A percentile compares a stretch with the other conserved stretches of the same genome.
Evolutionary conservation across 92 coral and sea anemone species (phyloP).

Genomic region (Desmophyllum pertusum): DNA sequence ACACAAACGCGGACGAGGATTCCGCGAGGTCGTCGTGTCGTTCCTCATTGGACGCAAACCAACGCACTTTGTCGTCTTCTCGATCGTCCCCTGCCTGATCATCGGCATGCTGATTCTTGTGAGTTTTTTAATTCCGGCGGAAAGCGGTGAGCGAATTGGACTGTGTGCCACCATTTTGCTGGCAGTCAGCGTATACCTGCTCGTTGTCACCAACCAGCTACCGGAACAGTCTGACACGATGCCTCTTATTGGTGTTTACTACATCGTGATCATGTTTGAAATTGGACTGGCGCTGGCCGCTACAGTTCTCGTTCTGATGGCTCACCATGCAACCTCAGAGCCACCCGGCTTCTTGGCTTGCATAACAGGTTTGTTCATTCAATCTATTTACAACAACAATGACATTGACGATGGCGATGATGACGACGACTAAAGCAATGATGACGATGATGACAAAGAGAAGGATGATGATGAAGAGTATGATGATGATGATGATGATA

Average conservation of each 20-base stretch:
- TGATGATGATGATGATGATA: too few species aligned
- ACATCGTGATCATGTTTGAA: slow-evolving; percentile 66
- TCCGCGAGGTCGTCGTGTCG: slow-evolving; percentile 28
- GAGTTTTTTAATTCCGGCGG: slow-evolving; percentile 81
- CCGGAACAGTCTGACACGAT: slow-evolving; percentile 83
- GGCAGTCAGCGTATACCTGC: slow-evolving; percentile 75
- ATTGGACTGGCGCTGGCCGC: slow-evolving; percentile 72
- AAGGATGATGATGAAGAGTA: too few species aligned
- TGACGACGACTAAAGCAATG: too few species aligned
- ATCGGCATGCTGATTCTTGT: slow-evolving; percentile 63
- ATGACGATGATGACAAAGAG: too few species aligned
- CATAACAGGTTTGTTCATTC: slow-evolving; percentile 29
- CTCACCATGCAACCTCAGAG: slow-evolving; percentile 37
- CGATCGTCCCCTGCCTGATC: slow-evolving; percentile 74
- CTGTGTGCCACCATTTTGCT: slow-evolving; percentile 72
- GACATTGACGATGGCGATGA: not conserved
- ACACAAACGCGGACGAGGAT: not conserved
- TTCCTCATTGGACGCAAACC: slow-evolving; percentile 71
- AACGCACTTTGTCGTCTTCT: slow-evolving; percentile 68
- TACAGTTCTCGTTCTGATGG: slow-evolving; percentile 61
- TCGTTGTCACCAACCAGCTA: slow-evolving; percentile 71
- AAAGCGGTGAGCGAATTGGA: slow-evolving; percentile 89
- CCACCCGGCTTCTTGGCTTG: slow-evolving; percentile 50
- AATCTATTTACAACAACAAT: not conserved
- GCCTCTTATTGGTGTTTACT: slow-evolving; percentile 73